These are phyloP conservation scores for Nesoenas mayeri DNA, from an alignment of 2,113 vertebrate genomes.

Conservation along the genomic window DNA sequence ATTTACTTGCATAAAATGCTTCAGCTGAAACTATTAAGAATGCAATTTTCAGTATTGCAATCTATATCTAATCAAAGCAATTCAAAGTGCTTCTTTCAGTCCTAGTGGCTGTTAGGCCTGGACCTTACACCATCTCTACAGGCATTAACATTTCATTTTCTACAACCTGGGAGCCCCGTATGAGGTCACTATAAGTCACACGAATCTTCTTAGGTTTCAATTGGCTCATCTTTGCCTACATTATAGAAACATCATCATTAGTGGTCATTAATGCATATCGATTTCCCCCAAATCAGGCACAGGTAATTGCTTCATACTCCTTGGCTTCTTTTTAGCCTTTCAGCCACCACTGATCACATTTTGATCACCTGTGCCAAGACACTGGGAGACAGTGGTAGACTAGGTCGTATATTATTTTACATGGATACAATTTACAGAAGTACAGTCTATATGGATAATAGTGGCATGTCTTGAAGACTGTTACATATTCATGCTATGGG, in stretches of 20 bases:
- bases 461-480: background rate
- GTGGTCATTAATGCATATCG: background rate
- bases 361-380: constrained; percentile 23
- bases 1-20: background rate
- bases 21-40: background rate
- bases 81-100: background rate
- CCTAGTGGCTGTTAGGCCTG: background rate
- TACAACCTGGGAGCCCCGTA: background rate
- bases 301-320: background rate
- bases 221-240: background rate
- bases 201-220: background rate
- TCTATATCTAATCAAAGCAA: background rate
- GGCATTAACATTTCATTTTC: background rate
- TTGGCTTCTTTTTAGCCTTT: constrained; percentile 11
- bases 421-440: constrained; percentile 2
- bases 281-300: background rate
- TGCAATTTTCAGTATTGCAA: background rate
- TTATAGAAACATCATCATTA: background rate
- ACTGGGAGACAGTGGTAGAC: constrained; percentile 1
- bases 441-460: background rate
- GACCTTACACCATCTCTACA: background rate
- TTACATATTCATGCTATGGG: background rate
- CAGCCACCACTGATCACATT: constrained; percentile 5
- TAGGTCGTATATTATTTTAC: background rate
- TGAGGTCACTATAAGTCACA: background rate